Base-by-base conservation (phyloP, 2,797 vertebrate species). In the Nasua narica region DNA sequence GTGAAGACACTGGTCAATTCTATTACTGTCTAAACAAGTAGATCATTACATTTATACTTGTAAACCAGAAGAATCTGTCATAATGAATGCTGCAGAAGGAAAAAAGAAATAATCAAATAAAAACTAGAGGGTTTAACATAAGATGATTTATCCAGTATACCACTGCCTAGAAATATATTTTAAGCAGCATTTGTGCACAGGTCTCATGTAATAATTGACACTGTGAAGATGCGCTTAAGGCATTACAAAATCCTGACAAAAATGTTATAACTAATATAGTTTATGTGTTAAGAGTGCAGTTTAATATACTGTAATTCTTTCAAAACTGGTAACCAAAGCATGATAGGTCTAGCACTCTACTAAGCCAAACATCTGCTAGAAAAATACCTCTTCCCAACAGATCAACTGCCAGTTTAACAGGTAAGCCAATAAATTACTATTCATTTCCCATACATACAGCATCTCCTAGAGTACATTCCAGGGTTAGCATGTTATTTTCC, bases 381-480 rank as follows among this genome's bases (percentile, higher is more conserved):
- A 95, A 1, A 77, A 74, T 74, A 90, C 14, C n/a, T 72, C 77
- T 65, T 86, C 35, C 70, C 23, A 91, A 48, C 5, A 87, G 7
- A 93, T 81, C 50, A 90, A 93, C 56, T 54, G 54, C 60, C 10
- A 95, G 67, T 52, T 58, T 79, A n/a, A 85, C 15, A 91, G 14
- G 81, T 77, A 90, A 92, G 60, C 62, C 94, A 92, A 65, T 76
- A 88, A 62, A 35, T 50, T 83, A 92, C 23, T 93, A 37, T 90
- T 95, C 35, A 37, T 60, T 96, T 91, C 46, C 46, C 87, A 79
- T 13, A 82, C 3, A 93, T 54, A 54, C 7, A 77, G 27, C 19
- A 94, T 48, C 52, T 90, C 23, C 62, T 74, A 74, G 35, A 87
- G 32, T 62, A 95, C 12, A 90, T 79, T 94, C 62, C n/a, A 91